phyloP scores from a whole-genome alignment of 2,888 invertebrate species.

The Diadegma fenestrale region DNA sequence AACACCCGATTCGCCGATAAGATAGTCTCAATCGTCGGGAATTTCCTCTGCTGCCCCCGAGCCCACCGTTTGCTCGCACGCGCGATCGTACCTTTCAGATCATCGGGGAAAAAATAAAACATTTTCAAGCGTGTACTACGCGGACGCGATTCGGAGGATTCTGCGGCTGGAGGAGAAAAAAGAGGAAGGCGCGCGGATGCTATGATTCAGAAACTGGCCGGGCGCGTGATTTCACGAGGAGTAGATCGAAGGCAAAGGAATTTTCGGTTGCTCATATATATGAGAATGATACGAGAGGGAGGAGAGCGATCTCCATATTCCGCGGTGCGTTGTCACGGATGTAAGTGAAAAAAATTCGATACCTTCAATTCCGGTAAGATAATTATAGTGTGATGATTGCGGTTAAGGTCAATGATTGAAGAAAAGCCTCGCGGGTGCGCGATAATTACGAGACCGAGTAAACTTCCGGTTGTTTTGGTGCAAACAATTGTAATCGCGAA shows the following conservation, averaged over 20 bases:
- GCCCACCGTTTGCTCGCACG: slow-evolving; percentile 4
- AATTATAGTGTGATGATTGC: background rate
- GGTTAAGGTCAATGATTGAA: background rate
- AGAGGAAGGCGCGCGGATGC: slow-evolving; percentile 4
- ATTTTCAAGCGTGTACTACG: background rate
- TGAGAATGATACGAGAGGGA: background rate
- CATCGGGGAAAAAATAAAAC: slow-evolving; percentile 3
- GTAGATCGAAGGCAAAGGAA: slow-evolving; percentile 15
- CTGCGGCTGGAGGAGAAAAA: background rate
- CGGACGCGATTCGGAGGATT: slow-evolving; percentile 1
- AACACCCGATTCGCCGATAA: slow-evolving; percentile 48
- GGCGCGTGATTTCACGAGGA: slow-evolving; percentile 18
- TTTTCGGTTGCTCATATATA: background rate
- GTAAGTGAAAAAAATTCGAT: background rate
- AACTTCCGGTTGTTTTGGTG: background rate
- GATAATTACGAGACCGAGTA: background rate
- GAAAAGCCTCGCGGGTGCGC: background rate
- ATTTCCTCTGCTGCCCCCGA: slow-evolving; percentile 15
- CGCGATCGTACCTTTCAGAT: background rate
- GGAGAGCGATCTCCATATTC: background rate
- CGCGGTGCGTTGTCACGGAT: background rate
- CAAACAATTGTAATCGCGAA: slow-evolving; percentile 6
- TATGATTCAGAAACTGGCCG: slow-evolving; percentile 30
- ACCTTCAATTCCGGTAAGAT: background rate
- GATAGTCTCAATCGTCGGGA: slow-evolving; percentile 20